Conservation (phyloP, 1,140 invertebrate species). For the Microplitis demolitor region DNA sequence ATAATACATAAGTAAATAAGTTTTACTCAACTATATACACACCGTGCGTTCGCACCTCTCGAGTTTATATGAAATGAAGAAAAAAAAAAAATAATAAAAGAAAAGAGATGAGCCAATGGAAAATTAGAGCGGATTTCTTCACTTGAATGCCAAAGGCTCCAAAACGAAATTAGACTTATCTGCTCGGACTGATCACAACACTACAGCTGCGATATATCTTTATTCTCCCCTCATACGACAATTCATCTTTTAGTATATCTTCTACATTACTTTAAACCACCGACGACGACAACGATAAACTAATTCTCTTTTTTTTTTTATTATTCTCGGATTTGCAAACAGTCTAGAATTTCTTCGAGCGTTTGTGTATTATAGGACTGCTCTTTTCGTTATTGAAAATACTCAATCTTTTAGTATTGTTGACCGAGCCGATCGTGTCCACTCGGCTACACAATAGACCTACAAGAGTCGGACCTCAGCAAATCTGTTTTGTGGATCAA, state of each 20-base stretch:
- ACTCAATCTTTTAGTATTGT: constrained; percentile 21
- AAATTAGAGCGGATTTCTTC: constrained; percentile 47
- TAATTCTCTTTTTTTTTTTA: constrained; percentile 12
- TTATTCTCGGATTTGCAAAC: constrained; percentile 22
- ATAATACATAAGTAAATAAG: neutral
- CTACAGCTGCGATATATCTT: constrained; percentile 36
- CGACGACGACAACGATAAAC: constrained; percentile 2
- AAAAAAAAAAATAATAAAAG: neutral
- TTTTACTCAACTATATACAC: neutral
- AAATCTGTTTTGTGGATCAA: constrained; percentile 1
- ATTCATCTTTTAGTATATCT: neutral
- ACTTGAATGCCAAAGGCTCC: constrained; percentile 15
- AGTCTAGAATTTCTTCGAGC: constrained; percentile 20
- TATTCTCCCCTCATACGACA: neutral
- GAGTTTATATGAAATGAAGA: neutral
- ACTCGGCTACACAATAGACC: constrained; percentile 7
- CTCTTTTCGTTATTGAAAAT: constrained; percentile 37
- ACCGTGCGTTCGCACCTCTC: neutral
- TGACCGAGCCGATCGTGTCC: constrained; percentile 6
- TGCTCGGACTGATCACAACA: constrained; percentile 36
- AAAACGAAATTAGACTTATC: constrained; percentile 50
- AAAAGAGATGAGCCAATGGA: constrained; percentile 1
- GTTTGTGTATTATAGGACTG: constrained; percentile 18
- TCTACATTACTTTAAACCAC: neutral
- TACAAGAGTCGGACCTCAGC: neutral